These are phyloP conservation scores for Pseudochirops corinnae DNA, from an alignment of 2,797 vertebrate genomes.

Conservation along the genomic window DNA sequence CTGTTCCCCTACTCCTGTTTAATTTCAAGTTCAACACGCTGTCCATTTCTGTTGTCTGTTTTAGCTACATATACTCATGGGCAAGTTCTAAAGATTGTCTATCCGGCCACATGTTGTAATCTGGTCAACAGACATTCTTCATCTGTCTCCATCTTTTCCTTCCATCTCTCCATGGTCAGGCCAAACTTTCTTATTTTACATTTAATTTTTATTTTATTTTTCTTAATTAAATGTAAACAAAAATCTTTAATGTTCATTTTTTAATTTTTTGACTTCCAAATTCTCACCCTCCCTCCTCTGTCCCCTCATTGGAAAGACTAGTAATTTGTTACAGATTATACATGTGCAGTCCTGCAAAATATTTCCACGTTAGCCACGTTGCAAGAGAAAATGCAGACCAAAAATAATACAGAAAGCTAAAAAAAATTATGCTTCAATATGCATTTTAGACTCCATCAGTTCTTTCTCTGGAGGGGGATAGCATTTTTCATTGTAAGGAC, in stretches of 20 bases:
- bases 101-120: neutral
- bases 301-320: neutral
- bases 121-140: neutral
- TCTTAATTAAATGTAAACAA: neutral
- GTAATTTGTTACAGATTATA: neutral
- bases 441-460: neutral
- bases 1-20: neutral
- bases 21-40: neutral
- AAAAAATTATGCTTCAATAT: neutral
- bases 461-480: neutral
- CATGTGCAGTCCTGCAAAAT: neutral
- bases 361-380: neutral
- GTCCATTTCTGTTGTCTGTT: neutral
- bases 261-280: too few relatives aligned
- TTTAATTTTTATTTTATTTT: neutral
- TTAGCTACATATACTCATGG: neutral
- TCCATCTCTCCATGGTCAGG: neutral
- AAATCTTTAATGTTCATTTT: neutral
- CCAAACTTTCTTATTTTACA: neutral
- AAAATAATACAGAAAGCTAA: neutral
- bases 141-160: neutral
- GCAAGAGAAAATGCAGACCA: neutral
- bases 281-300: neutral
- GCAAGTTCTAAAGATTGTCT: neutral
- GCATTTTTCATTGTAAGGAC: neutral